Evolutionary conservation across 2,888 invertebrate genomes (phyloP).

Genomic region (Hecatera dysodea): DNA sequence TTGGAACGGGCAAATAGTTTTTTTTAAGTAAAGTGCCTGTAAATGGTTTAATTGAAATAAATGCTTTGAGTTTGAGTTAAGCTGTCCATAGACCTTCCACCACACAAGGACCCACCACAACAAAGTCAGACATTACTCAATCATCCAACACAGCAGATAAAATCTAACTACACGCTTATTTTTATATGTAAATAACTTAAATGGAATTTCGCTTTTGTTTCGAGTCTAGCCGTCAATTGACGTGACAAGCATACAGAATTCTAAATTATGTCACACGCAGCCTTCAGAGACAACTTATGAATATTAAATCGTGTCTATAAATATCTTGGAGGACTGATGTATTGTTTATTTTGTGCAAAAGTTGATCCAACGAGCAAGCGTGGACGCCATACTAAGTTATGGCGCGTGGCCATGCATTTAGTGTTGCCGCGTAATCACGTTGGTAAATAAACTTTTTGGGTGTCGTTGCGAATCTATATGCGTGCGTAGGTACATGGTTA

Average conservation of each 20-base stretch:
- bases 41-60: too few relatives aligned
- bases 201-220: constrained; percentile 30
- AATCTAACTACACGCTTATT: not conserved
- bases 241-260: constrained; percentile 38
- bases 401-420: not conserved
- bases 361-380: not conserved
- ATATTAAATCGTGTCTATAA: constrained; percentile 28
- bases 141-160: not conserved
- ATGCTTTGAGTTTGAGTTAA: too few relatives aligned
- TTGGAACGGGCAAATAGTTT: too few relatives aligned
- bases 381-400: not conserved
- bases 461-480: not conserved
- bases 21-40: too few relatives aligned
- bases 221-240: not conserved
- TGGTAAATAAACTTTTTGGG: constrained; percentile 3
- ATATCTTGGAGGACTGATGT: not conserved
- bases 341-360: constrained; percentile 10
- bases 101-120: too few relatives aligned
- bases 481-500: not conserved
- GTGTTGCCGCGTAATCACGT: not conserved
- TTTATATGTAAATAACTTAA: not conserved
- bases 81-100: too few relatives aligned
- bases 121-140: not conserved
- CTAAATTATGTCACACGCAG: not conserved
- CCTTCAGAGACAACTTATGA: constrained; percentile 26